phyloP scores from a whole-genome alignment of 2,113 vertebrate genomes.

The Bagarius yarrelli region DNA sequence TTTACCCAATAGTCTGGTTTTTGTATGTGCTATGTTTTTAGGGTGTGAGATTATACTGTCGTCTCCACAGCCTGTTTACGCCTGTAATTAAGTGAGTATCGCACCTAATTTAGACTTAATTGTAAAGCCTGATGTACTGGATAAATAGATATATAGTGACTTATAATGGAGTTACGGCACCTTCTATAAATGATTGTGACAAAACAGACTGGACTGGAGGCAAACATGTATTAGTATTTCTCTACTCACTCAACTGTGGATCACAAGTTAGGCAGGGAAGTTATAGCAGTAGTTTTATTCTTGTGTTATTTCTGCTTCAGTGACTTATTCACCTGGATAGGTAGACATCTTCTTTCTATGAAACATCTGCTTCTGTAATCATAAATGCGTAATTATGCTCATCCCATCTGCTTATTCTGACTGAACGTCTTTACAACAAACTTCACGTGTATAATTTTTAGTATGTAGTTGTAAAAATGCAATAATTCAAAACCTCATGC shows the following conservation, averaged over 20 bases:
- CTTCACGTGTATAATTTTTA: neutral
- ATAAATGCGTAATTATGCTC: neutral
- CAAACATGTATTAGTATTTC: neutral
- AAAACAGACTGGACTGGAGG: neutral
- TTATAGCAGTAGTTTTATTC: neutral
- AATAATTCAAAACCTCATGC: neutral
- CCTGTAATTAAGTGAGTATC: constrained; percentile 94
- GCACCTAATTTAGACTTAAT: constrained; percentile 24
- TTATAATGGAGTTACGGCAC: neutral
- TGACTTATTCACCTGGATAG: neutral
- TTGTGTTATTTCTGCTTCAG: neutral
- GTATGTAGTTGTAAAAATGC: neutral
- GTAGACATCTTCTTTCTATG: neutral
- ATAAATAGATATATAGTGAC: too few species aligned
- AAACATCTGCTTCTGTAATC: neutral
- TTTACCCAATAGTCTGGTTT: neutral
- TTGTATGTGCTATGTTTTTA: constrained; percentile 61
- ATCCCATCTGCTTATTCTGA: neutral
- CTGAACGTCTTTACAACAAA: neutral
- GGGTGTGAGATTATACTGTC: constrained; percentile 96
- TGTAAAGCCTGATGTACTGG: constrained; percentile 4
- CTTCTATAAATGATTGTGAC: neutral
- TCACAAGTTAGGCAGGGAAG: neutral
- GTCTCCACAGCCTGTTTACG: constrained; percentile 89
- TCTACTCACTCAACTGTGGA: neutral